Percentiles rank a stretch among this genome's conserved stretches.
Evolutionary conservation across 2,797 vertebrate species (phyloP).

Genomic region (Okamejei kenojei): DNA sequence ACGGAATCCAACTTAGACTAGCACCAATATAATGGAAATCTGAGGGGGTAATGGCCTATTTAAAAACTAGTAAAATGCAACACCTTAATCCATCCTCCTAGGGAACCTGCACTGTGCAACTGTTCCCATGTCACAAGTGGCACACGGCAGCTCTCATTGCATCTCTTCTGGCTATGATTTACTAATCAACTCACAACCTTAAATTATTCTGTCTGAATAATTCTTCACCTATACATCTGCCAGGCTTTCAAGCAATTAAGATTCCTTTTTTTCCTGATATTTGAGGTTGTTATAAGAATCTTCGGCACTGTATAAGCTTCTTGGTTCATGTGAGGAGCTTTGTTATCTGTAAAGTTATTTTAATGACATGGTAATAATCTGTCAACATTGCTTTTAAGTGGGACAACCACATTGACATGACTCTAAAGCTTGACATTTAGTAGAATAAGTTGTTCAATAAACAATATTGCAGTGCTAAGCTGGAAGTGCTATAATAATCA

Average conservation of each 20-base stretch:
- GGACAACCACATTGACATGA: neutral
- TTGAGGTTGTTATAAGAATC: neutral
- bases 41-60: neutral
- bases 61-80: conserved; percentile 20
- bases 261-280: neutral
- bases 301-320: neutral
- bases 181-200: neutral
- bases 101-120: neutral
- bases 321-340: neutral
- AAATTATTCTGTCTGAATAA: neutral
- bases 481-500: neutral
- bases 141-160: neutral
- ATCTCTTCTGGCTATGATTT: neutral
- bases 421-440: neutral
- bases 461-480: neutral
- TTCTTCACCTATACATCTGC: neutral
- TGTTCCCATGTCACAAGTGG: neutral
- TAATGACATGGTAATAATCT: neutral
- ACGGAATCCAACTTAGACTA: conserved; percentile 11
- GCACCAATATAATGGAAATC: neutral
- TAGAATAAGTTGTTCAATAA: neutral
- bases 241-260: neutral
- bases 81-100: neutral
- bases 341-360: neutral
- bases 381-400: neutral